A percentile compares a stretch with the other conserved stretches of the same genome.
These are phyloP conservation scores for Aeoliscus strigatus DNA, from an alignment of 2,797 vertebrate genomes.

Conservation along the genomic window DNA sequence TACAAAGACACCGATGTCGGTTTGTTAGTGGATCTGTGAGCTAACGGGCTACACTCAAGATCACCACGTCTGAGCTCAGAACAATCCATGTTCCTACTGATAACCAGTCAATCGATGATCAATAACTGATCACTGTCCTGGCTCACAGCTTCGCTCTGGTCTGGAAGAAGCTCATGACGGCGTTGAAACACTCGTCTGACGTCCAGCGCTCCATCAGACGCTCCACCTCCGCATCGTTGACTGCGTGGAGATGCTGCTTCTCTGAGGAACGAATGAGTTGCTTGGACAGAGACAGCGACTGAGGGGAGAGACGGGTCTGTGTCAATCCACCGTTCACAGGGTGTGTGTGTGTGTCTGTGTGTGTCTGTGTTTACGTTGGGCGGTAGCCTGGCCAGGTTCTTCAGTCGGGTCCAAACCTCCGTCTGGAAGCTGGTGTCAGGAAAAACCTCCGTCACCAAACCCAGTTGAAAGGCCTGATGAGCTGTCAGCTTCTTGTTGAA, in stretches of 20 bases:
- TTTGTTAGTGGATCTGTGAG: no score
- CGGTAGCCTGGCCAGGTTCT: slow-evolving; percentile 78
- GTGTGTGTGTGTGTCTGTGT: slow-evolving; percentile 4
- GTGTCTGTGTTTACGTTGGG: slow-evolving; percentile 68
- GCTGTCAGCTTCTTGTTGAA: slow-evolving; percentile 90
- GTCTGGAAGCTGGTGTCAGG: slow-evolving; percentile 83
- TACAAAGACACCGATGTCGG: no score
- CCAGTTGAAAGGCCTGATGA: slow-evolving; percentile 76
- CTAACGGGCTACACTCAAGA: no score
- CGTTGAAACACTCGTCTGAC: slow-evolving; percentile 82
- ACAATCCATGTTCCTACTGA: no score
- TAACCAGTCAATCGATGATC: no score
- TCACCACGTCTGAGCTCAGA: no score
- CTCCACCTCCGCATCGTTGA: slow-evolving; percentile 80
- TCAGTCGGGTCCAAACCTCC: slow-evolving; percentile 82
- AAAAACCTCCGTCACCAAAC: slow-evolving; percentile 88
- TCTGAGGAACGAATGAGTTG: slow-evolving; percentile 79
- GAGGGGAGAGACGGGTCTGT: not conserved
- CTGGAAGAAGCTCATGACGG: slow-evolving; percentile 82
- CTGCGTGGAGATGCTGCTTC: slow-evolving; percentile 75
- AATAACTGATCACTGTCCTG: no score
- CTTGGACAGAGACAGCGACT: slow-evolving; percentile 83
- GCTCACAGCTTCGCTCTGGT: slow-evolving; percentile 82
- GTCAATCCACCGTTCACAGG: no score
- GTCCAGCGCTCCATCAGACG: slow-evolving; percentile 74